These are phyloP conservation scores for Campylomormyrus numenius DNA, from an alignment of 2,113 vertebrate species.

Conservation along the genomic window DNA sequence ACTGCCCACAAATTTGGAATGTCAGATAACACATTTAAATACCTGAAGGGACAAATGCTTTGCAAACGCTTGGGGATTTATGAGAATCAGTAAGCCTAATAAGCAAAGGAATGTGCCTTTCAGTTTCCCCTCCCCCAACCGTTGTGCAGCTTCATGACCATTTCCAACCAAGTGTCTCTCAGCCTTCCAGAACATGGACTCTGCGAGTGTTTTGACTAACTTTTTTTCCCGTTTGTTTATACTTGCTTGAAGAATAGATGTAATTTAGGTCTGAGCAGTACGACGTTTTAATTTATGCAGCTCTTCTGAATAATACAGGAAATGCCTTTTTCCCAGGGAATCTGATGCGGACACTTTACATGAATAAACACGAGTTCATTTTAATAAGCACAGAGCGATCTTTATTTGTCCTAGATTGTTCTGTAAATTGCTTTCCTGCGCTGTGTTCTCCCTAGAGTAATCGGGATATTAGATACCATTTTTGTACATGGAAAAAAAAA, in stretches of 20 bases:
- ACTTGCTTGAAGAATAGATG: neutral
- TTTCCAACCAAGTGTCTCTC: neutral
- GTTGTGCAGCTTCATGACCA: neutral
- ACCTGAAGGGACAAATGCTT: neutral
- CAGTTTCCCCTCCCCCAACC: neutral
- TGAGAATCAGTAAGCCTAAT: neutral
- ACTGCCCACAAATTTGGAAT: neutral
- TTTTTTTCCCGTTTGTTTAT: neutral
- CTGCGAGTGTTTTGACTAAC: neutral
- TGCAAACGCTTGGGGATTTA: neutral
- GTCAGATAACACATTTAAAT: neutral
- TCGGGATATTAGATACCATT: neutral
- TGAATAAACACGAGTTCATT: neutral
- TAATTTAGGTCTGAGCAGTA: neutral
- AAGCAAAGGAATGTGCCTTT: neutral
- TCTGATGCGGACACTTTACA: neutral
- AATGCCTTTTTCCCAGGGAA: neutral
- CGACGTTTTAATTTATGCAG: neutral
- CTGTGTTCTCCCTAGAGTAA: neutral
- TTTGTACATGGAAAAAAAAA: neutral
- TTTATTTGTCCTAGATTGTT: neutral
- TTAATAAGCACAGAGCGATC: neutral
- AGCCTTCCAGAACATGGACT: neutral
- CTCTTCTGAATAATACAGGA: neutral
- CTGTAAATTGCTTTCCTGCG: neutral